Percentiles rank a stretch among this genome's conserved stretches.
These are phyloP conservation scores for Pseudorhombus dupliciocellatus DNA, from an alignment of 2,113 vertebrate genomes.

Conservation along the genomic window DNA sequence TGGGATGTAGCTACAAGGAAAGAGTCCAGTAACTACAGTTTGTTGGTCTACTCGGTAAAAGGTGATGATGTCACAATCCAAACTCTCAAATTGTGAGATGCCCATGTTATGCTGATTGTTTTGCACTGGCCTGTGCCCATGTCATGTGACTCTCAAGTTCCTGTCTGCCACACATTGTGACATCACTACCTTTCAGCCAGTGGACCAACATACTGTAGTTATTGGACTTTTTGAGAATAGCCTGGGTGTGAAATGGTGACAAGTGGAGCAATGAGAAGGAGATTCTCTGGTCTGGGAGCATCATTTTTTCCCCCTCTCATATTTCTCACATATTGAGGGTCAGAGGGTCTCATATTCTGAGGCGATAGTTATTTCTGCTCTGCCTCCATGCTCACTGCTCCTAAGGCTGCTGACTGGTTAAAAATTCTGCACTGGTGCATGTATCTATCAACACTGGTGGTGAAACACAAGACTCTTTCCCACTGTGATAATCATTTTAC, in stretches of 20 bases:
- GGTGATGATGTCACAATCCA: too few relatives aligned
- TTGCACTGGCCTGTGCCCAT: too few relatives aligned
- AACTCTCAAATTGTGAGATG: too few relatives aligned
- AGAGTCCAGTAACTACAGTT: too few relatives aligned
- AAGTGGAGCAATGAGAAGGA: conserved; percentile 8
- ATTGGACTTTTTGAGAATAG: not conserved
- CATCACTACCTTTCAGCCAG: too few relatives aligned
- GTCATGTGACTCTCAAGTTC: too few relatives aligned
- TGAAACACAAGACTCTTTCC: conserved; percentile 18
- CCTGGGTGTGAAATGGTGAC: conserved; percentile 4
- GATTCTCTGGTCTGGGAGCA: conserved; percentile 2
- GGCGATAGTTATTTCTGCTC: conserved; percentile 2
- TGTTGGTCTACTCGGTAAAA: too few relatives aligned
- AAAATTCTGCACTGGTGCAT: conserved; percentile 5
- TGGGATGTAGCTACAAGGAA: conserved; percentile 10
- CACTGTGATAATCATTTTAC: conserved; percentile 17
- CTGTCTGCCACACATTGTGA: too few relatives aligned
- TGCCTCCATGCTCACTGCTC: conserved; percentile 27
- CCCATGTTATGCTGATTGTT: too few relatives aligned
- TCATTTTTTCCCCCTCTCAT: not conserved
- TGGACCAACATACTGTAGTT: too few relatives aligned
- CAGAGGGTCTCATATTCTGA: conserved; percentile 33
- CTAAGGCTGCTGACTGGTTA: too few relatives aligned
- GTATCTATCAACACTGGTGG: conserved; percentile 1
- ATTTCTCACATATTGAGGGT: conserved; percentile 22